Percentiles rank a stretch among this genome's conserved stretches.
These are phyloP conservation scores for Limenitis camilla DNA, from an alignment of 2,888 invertebrate species.

Conservation along the genomic window DNA sequence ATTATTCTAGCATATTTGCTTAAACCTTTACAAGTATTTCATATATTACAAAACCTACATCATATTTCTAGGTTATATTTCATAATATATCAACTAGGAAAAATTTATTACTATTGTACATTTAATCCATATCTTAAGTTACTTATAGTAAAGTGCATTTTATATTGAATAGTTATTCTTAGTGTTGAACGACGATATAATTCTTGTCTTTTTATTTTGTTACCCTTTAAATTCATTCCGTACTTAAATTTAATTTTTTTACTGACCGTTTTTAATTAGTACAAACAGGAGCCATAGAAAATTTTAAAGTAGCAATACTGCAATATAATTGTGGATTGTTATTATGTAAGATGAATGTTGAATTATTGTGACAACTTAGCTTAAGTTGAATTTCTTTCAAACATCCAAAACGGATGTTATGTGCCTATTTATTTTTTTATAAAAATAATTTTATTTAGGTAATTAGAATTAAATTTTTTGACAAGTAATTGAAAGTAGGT, in stretches of 20 bases:
- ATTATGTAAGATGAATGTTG: constrained; percentile 43
- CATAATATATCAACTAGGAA: constrained; percentile 21
- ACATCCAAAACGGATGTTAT: constrained; percentile 62
- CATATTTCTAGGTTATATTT: neutral
- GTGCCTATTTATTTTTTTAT: constrained; percentile 70
- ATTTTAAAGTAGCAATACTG: constrained; percentile 40
- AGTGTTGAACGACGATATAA: constrained; percentile 18
- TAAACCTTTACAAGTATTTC: neutral
- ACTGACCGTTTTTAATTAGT: constrained; percentile 39
- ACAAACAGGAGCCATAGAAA: constrained; percentile 63
- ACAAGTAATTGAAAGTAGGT: constrained; percentile 19
- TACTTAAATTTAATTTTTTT: constrained; percentile 21
- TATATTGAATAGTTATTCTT: constrained; percentile 29
- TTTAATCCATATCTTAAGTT: constrained; percentile 30
- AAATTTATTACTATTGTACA: constrained; percentile 31
- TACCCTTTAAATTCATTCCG: neutral
- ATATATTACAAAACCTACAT: neutral
- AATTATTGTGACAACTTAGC: constrained; percentile 42
- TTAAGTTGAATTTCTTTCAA: constrained; percentile 44
- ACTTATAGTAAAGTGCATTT: constrained; percentile 29
- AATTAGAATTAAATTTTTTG: constrained; percentile 33
- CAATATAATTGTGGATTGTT: constrained; percentile 64
- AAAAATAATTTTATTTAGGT: constrained; percentile 57
- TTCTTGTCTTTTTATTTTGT: neutral
- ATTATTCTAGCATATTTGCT: constrained; percentile 1